Base-by-base conservation (phyloP, 2,797 vertebrate species). In the Galagoides demidoff region DNA sequence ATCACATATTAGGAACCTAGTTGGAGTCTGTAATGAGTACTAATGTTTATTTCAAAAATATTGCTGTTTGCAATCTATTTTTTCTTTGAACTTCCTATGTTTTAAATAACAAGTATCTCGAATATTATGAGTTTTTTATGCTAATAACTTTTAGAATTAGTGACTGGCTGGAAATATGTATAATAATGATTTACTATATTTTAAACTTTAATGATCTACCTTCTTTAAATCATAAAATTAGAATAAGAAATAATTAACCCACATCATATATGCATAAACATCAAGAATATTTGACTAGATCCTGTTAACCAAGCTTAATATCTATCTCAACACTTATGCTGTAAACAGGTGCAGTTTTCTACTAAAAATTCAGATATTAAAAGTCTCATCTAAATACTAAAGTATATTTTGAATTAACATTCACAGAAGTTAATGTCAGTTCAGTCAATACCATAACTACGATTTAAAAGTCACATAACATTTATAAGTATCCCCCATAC, bases 41-140 rank as follows among this genome's bases (percentile, higher is more conserved):
- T 68, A 85, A 89, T 86, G 31, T 84, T 95, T n/a, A 55, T 34
- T 88, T 85, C 91, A 27, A 91, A 82, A 95, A 84, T 70, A 39
- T 19, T 34, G 34, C 10, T 52, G 45, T 70, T 64, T 85, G 20
- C 5, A 77, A 79, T 74, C 17, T 7, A 25, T 45, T 82, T 94
- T 82, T 8, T 61, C 22, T 49, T 86, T 89, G 59, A 68, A 88
- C 3, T 91, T 17, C 4, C 31, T 89, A n/a, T n/a, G 5, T 63
- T 92, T 71, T 85, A 94, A 77, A 87, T 55, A 94, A 23, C 6
- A 27, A 45, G 0, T 16, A 76, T 70, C 73, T 90, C 94, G 29
- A 92, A 82, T 93, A 85, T 61, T 13, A 90, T 31, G 31, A 70
- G 19, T 68, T 39, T 31, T 94, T 92, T 78, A 79, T 63, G 31